phyloP scores from a whole-genome alignment of 2,113 vertebrate genomes.

The Phyllopteryx taeniolatus region DNA sequence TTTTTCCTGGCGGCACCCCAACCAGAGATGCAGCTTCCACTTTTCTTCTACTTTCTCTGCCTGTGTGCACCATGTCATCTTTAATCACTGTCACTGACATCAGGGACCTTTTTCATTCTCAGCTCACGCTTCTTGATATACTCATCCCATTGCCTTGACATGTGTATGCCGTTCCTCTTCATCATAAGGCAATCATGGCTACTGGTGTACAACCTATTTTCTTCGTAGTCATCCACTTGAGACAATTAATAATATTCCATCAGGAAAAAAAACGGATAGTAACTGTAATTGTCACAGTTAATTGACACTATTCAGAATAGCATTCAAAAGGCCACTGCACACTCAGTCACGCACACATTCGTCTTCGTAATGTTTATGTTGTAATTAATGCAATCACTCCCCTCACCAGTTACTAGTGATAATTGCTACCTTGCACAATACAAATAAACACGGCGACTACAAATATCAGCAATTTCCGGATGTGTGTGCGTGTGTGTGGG shows the following conservation, averaged over 20 bases:
- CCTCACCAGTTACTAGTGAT: background rate
- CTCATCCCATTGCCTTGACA: background rate
- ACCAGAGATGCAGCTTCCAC: slow-evolving; percentile 7
- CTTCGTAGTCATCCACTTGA: too few species aligned
- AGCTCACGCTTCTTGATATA: slow-evolving; percentile 6
- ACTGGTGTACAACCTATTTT: background rate
- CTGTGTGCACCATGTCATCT: slow-evolving; percentile 17
- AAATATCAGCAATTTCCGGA: too few species aligned
- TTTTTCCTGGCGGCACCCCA: slow-evolving; percentile 7
- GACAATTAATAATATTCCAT: background rate
- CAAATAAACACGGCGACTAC: background rate
- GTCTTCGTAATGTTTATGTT: too few species aligned
- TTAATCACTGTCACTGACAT: slow-evolving; percentile 39
- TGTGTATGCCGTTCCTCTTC: background rate
- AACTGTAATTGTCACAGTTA: background rate
- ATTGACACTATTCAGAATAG: background rate
- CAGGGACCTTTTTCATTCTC: slow-evolving; percentile 29
- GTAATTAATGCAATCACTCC: background rate
- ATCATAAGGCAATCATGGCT: background rate
- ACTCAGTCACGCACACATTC: too few species aligned
- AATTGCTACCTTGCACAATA: background rate
- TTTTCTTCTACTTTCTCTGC: slow-evolving; percentile 1
- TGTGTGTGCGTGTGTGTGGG: too few species aligned
- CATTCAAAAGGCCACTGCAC: too few species aligned
- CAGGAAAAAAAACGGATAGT: background rate